These are phyloP conservation scores for Acanthopleura granulata DNA, from an alignment of 2,888 invertebrate genomes.

Conservation along the genomic window DNA sequence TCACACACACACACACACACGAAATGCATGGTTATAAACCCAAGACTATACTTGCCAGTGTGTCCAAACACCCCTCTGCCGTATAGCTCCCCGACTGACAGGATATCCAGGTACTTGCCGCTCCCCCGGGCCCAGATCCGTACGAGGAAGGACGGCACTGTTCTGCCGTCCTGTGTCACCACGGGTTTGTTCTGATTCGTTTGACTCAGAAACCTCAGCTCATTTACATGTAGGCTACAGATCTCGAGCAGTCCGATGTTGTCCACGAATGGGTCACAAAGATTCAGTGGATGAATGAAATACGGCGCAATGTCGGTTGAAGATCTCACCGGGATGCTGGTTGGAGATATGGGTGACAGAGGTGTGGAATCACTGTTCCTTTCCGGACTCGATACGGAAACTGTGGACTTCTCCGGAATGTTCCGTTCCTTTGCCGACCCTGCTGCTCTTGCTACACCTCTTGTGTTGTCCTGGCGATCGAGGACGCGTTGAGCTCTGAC, in stretches of 20 bases:
- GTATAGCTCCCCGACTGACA: slow-evolving; percentile 3
- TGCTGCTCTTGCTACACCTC: too few relatives aligned
- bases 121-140: slow-evolving; percentile 7
- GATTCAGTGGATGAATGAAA: slow-evolving; percentile 9
- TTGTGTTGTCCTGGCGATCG: too few relatives aligned
- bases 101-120: slow-evolving; percentile 8
- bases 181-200: neutral
- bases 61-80: slow-evolving; percentile 5
- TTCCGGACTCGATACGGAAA: too few relatives aligned
- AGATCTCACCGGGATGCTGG: neutral
- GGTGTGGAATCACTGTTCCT: neutral
- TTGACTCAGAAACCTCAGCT: neutral
- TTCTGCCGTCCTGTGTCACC: neutral
- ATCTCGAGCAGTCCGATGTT: neutral
- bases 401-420: too few relatives aligned
- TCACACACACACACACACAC: too few relatives aligned
- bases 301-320: neutral
- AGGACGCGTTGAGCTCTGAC: too few relatives aligned
- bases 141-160: neutral
- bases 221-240: neutral
- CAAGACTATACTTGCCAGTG: neutral
- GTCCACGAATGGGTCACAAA: slow-evolving; percentile 2
- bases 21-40: too few relatives aligned
- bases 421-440: too few relatives aligned
- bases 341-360: neutral